phyloP scores from a whole-genome alignment of 37 sponge, comb jelly and placozoan species.

The Trichoplax adhaerens region DNA sequence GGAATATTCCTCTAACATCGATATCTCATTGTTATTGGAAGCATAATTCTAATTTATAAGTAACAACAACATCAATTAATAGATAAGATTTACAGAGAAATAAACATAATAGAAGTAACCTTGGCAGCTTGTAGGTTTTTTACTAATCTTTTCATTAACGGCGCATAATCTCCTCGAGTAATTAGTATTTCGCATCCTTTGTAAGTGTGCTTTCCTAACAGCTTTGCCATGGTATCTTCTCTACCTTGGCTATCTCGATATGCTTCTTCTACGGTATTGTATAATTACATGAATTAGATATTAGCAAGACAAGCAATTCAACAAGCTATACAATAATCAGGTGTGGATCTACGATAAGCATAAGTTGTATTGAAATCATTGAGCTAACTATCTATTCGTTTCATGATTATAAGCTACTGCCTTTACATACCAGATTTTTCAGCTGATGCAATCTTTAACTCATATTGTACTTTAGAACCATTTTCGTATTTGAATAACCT shows the following conservation, averaged over 20 bases:
- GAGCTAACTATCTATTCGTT: too few relatives aligned
- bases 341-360: too few relatives aligned
- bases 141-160: conserved; percentile 48
- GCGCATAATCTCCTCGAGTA: conserved; percentile 68
- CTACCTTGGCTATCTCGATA: neutral
- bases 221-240: conserved; percentile 29
- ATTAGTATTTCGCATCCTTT: conserved; percentile 29
- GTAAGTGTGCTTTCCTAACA: conserved; percentile 39
- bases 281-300: too few relatives aligned
- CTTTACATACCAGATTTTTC: conserved; percentile 16
- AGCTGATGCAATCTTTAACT: conserved; percentile 60
- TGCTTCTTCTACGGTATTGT: too few relatives aligned
- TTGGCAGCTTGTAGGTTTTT: conserved; percentile 52
- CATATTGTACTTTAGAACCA: conserved; percentile 22
- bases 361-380: too few relatives aligned
- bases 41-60: conserved; percentile 30
- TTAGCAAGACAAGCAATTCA: too few relatives aligned
- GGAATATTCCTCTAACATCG: conserved; percentile 58
- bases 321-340: too few relatives aligned
- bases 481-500: conserved; percentile 54
- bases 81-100: too few relatives aligned
- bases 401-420: neutral
- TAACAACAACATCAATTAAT: neutral
- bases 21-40: conserved; percentile 36
- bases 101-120: conserved; percentile 5